Conservation (phyloP, 2,113 vertebrate genomes). For the Triplophysa siluroides region DNA sequence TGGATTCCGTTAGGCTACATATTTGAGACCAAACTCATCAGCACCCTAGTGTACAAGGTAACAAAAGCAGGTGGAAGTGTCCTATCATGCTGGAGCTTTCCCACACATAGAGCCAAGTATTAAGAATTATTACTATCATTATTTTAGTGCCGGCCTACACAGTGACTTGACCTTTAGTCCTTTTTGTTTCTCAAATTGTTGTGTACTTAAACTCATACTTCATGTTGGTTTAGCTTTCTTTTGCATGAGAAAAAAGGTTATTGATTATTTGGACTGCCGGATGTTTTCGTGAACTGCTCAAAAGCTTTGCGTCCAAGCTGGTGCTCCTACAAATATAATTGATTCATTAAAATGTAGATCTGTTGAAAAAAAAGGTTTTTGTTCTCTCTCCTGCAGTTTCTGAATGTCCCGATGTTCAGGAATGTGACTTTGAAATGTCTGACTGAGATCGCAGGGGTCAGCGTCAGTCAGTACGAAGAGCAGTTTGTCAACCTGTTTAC, state of each 20-base stretch:
- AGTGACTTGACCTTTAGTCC: too few species aligned
- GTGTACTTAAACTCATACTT: too few species aligned
- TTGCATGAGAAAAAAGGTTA: constrained; percentile 54
- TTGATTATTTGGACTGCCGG: constrained; percentile 35
- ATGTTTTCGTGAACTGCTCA: constrained; percentile 11
- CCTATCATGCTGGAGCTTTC: background rate
- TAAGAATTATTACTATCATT: too few species aligned
- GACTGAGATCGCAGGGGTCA: constrained; percentile 94
- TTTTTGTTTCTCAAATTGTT: too few species aligned
- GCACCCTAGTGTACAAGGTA: constrained; percentile 97
- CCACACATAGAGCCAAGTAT: too few species aligned
- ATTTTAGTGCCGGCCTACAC: too few species aligned
- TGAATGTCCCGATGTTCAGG: constrained; percentile 97
- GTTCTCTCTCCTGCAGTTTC: constrained; percentile 73
- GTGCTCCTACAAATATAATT: constrained; percentile 26
- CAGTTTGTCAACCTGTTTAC: constrained; percentile 94
- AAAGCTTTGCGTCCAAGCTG: constrained; percentile 15
- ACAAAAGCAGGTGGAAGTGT: background rate
- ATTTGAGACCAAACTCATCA: constrained; percentile 97
- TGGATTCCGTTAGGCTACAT: constrained; percentile 98
- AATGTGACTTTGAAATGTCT: constrained; percentile 96
- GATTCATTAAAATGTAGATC: background rate
- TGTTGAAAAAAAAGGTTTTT: background rate
- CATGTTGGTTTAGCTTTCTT: constrained; percentile 51
- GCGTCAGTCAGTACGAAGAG: constrained; percentile 94